phyloP scores from a whole-genome alignment of 2,797 vertebrate genomes.

The Prunella strophiata region DNA sequence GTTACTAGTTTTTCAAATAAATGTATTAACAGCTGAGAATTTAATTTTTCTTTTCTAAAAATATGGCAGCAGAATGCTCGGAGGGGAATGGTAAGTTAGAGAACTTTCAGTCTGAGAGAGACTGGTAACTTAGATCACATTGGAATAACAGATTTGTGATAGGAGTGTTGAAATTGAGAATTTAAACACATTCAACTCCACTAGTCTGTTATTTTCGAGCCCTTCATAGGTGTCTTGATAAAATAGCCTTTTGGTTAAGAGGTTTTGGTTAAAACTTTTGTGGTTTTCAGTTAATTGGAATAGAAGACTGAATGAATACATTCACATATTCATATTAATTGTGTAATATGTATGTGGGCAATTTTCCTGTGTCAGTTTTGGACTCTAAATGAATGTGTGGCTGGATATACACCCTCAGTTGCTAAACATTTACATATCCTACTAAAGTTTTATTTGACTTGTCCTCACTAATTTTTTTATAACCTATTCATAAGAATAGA shows the following conservation, averaged over 20 bases:
- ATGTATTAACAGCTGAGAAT: slow-evolving; percentile 72
- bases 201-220: slow-evolving; percentile 12
- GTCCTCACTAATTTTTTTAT: background rate
- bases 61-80: slow-evolving; percentile 77
- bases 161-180: background rate
- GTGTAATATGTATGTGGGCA: background rate
- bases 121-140: slow-evolving; percentile 29
- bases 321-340: background rate
- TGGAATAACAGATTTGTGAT: slow-evolving; percentile 28
- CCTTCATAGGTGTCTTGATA: background rate
- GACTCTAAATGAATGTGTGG: background rate
- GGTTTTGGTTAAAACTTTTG: background rate
- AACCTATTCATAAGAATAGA: background rate
- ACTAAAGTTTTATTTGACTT: background rate
- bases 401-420: background rate
- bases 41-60: slow-evolving; percentile 77
- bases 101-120: slow-evolving; percentile 48
- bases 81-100: slow-evolving; percentile 80
- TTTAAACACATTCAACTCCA: background rate
- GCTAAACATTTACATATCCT: background rate
- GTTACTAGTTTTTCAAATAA: slow-evolving; percentile 55
- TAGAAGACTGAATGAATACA: background rate
- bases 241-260: background rate
- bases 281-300: background rate
- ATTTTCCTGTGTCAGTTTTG: background rate